Evolutionary conservation across 1,140 invertebrate species (phyloP), one percentile per base, ranked within the genome.

Genomic region (Drosophila orosa): DNA sequence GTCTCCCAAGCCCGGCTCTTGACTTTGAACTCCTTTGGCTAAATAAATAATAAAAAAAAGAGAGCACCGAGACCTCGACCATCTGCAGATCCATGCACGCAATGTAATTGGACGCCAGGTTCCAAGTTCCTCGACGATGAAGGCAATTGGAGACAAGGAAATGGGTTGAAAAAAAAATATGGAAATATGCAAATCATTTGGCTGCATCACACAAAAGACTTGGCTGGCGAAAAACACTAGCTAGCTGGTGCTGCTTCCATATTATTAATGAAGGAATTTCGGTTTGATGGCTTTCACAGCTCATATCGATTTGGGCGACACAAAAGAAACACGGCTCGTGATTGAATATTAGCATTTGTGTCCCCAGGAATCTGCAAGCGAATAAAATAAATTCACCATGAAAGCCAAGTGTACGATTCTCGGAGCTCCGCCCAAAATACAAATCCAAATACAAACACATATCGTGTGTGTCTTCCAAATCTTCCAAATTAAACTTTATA

Each of bases 171-270:
- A 86, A 86, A 86, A 85, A 85, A 86, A 86, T 86, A 86, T 86
- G 82, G 82, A 87, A 86, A 86, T 86, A 87, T 86, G 83, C 82
- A 82, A 87, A 82, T 87, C 83, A 79, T 67, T 81, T 78, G 54
- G 65, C 57, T 59, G 69, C 69, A 82, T 79, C 82, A 79, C 79
- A 86, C 69, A 79, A 87, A 87, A 82, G 79, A 72, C 65, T 62
- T 81, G 58, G 69, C 65, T 74, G 63, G 69, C 35, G 12, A 52
- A 29, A 12, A 47, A 54, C 33, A 25, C 12, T 8, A 25, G 2
- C 22, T 5, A 12, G 17, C 13, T 27, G 12, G 39, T 13, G n/a
- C n/a, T 19, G 29, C 1, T 7, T 29, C n/a, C 17, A 13, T 25
- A 54, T 47, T 74, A 74, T 54, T 50, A 74, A 63, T 55, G 47